Percentiles rank a stretch among this genome's conserved stretches.
phyloP scores from a whole-genome alignment of 2,888 invertebrate species.

The Cecidostiba fungosa region DNA sequence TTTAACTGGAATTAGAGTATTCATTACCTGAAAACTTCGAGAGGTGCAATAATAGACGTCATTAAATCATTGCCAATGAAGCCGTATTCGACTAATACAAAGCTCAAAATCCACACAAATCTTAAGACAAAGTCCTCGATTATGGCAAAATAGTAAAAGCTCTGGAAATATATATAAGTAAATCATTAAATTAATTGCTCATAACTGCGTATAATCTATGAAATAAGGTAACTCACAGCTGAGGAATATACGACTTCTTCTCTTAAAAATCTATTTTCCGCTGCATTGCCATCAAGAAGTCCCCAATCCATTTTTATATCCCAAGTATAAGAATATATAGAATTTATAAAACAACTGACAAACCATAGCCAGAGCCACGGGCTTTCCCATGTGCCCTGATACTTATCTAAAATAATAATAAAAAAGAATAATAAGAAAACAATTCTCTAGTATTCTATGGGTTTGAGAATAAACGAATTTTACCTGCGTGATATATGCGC shows the following conservation, averaged over 20 bases:
- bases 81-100: slow-evolving; percentile 90
- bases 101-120: slow-evolving; percentile 95
- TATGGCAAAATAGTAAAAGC: slow-evolving; percentile 98
- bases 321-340: slow-evolving; percentile 98
- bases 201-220: background rate
- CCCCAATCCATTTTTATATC: slow-evolving; percentile 99
- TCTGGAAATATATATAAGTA: slow-evolving; percentile 81
- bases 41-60: slow-evolving; percentile 90
- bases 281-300: slow-evolving; percentile 93
- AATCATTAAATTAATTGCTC: slow-evolving; percentile 26
- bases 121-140: slow-evolving; percentile 96
- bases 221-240: slow-evolving; percentile 83
- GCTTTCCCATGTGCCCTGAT: slow-evolving; percentile 86
- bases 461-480: slow-evolving; percentile 64
- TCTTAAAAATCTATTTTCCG: slow-evolving; percentile 94
- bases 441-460: background rate
- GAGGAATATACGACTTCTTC: slow-evolving; percentile 98
- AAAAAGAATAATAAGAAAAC: background rate
- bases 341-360: slow-evolving; percentile 90
- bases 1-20: background rate
- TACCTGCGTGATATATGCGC: slow-evolving; percentile 85
- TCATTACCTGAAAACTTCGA: slow-evolving; percentile 92
- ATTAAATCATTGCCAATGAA: slow-evolving; percentile 90
- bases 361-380: slow-evolving; percentile 96
- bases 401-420: slow-evolving; percentile 80